Base-by-base conservation (phyloP, 2,113 vertebrate genomes). In the Meleagris gallopavo region DNA sequence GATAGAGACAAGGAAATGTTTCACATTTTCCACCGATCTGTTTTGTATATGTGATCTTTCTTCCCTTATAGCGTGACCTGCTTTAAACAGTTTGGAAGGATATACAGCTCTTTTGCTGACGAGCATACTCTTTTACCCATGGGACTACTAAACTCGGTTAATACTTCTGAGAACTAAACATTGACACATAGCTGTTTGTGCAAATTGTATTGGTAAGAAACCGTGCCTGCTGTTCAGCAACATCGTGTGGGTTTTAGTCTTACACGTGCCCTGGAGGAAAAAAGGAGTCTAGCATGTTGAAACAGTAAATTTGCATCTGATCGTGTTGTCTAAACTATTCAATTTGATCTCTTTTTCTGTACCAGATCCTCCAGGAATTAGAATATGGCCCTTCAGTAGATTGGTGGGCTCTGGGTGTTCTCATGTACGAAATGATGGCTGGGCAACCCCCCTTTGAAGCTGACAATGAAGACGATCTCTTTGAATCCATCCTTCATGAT, bases 391-490 rank as follows among this genome's bases (percentile, higher is more conserved):
- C 99, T 0, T 99, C 99, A 0, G 99, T 99, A 97, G 99, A 99
- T 97, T 99, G 99, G 99, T 99, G 99, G 99, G 99, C 99, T 29
- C 97, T 99, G 73, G 99, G 99, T 15, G 99, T 99, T 90, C 98
- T 99, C 87, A 99, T 99, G 99, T 99, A 99, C 0, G 99, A 99
- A 98, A 99, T 99, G 99, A 99, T 99, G 99, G 99, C 99, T 6
- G 99, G 99, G 11, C 99, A 99, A 87, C 99, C 99, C 36, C 99
- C 99, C 25, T 99, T 99, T 13, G 99, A 99, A 94, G 99, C 99
- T 0, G 99, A 99, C 93, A 99, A 99, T 6, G 99, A 99, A 95
- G 99, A 99, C 16, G 99, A 99, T 97, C 97, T 99, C 93, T 99
- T 99, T 64, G 99, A 99, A 96, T 99, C 99, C 74, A 99, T 99